Evolutionary conservation across 2,797 vertebrate species (phyloP).

Genomic region (Brachymystax lenok): DNA sequence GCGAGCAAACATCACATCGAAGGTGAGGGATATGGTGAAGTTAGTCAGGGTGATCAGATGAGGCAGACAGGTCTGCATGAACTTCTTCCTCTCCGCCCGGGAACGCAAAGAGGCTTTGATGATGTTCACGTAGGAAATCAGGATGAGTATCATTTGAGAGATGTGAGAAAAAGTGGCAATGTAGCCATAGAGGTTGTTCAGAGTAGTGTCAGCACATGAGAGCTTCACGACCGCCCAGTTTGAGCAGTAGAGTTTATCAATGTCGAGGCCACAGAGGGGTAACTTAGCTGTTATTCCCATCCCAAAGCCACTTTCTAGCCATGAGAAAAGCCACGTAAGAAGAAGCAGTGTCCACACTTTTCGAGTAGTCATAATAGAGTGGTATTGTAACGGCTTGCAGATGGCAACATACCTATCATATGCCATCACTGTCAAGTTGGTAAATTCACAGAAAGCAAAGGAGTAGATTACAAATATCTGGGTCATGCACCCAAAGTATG

Average conservation of each 20-base stretch:
- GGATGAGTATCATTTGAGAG: constrained; percentile 51
- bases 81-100: constrained; percentile 47
- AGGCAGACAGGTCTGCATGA: constrained; percentile 69
- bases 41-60: constrained; percentile 63
- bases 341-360: constrained; percentile 54
- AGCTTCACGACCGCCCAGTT: constrained; percentile 72
- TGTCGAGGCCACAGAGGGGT: constrained; percentile 47
- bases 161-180: constrained; percentile 40
- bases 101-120: constrained; percentile 48
- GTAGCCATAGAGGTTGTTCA: constrained; percentile 60
- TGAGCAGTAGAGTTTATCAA: constrained; percentile 65
- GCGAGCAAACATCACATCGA: constrained; percentile 60
- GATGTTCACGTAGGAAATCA: constrained; percentile 63
- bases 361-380: constrained; percentile 49
- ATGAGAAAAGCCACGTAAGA: constrained; percentile 55
- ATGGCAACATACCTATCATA: constrained; percentile 72
- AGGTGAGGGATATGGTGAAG: constrained; percentile 42
- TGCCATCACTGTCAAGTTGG: constrained; percentile 64
- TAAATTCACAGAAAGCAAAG: constrained; percentile 59
- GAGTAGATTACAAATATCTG: constrained; percentile 54
- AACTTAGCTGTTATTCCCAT: constrained; percentile 34
- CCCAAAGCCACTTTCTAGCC: constrained; percentile 38
- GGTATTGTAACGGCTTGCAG: constrained; percentile 67
- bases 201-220: constrained; percentile 53
- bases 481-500: constrained; percentile 54